phyloP scores from a whole-genome alignment of 2,113 vertebrate species.

The Garra rufa region DNA sequence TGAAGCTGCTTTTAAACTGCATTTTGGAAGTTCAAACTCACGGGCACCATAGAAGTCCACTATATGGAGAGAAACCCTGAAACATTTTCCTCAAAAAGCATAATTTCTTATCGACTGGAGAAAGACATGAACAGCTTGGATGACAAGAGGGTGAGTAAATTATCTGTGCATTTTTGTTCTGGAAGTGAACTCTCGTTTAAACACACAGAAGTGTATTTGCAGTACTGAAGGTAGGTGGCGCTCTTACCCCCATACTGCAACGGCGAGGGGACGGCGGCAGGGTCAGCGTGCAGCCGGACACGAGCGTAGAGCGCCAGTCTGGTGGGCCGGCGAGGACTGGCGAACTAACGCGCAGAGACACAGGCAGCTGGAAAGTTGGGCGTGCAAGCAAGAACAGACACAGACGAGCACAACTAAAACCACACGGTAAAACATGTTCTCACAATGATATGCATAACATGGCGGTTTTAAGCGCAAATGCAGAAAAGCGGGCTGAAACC shows the following conservation, averaged over 20 bases:
- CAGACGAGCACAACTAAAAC: conserved; percentile 23
- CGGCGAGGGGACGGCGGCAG: conserved; percentile 80
- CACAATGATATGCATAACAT: neutral
- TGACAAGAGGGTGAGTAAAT: neutral
- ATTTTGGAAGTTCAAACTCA: no score
- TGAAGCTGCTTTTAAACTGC: no score
- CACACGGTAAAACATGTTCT: conserved; percentile 28
- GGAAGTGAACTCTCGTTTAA: neutral
- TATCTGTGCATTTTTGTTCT: rapidly evolving
- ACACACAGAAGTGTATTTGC: neutral
- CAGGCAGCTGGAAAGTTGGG: conserved; percentile 74
- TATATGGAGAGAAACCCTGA: no score
- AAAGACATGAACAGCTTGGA: no score
- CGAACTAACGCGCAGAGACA: conserved; percentile 85
- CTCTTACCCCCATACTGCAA: conserved; percentile 86
- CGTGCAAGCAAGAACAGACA: conserved; percentile 51
- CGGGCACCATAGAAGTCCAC: no score
- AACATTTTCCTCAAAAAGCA: no score
- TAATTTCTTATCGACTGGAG: no score
- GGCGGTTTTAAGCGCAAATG: neutral
- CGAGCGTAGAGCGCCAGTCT: conserved; percentile 69
- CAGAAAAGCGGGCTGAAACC: neutral
- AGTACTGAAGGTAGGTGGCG: neutral
- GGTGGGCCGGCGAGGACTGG: conserved; percentile 79
- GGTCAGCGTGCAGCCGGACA: conserved; percentile 75